Evolutionary conservation across 2,888 invertebrate species (phyloP).

Genomic region (Limnephilus auricula): DNA sequence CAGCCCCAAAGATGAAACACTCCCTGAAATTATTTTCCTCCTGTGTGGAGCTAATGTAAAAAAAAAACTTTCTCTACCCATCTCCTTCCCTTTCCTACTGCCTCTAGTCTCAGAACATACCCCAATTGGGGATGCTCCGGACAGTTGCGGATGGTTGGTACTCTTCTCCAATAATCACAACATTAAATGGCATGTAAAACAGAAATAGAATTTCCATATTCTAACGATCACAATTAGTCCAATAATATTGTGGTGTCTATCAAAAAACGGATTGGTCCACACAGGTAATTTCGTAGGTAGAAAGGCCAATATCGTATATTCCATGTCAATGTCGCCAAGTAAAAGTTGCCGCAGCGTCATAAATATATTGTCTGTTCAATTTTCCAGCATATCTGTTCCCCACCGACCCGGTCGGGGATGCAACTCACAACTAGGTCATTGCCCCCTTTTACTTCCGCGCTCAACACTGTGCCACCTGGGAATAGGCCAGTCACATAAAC

Average conservation of each 20-base stretch:
- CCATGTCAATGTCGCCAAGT: neutral
- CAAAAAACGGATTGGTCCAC: neutral
- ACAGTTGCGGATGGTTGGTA: no score
- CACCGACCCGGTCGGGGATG: constrained; percentile 6
- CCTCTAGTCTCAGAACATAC: no score
- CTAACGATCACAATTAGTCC: neutral
- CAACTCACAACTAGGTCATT: constrained; percentile 15
- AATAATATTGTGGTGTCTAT: neutral
- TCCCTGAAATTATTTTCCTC: no score
- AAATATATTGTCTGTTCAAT: constrained; percentile 11
- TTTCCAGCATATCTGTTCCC: neutral
- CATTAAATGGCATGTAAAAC: no score
- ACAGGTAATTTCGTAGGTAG: neutral
- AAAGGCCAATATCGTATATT: neutral
- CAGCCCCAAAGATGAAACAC: no score
- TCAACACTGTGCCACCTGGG: neutral
- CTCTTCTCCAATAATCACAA: no score
- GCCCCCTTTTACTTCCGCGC: neutral
- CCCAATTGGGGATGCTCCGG: no score
- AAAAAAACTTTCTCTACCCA: no score
- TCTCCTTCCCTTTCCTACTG: no score
- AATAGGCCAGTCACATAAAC: neutral
- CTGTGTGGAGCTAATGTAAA: no score
- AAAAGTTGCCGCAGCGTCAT: constrained; percentile 10
- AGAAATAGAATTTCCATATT: no score